Evolutionary conservation across 1,140 invertebrate genomes (phyloP).

Genomic region (Ephestia elutella): DNA sequence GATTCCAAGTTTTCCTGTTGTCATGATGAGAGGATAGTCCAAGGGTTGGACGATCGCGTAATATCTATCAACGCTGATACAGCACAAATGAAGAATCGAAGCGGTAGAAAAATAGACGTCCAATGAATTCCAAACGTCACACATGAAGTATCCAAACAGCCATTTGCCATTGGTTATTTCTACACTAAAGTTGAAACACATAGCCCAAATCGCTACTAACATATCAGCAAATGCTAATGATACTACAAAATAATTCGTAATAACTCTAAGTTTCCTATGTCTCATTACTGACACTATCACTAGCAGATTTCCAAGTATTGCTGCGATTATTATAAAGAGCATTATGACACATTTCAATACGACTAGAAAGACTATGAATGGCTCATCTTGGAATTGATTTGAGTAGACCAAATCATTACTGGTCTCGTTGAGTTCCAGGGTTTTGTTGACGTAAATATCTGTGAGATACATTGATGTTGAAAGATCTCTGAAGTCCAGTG

Average conservation of each 20-base stretch:
- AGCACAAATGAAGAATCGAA: constrained; percentile 93
- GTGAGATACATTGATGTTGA: constrained; percentile 70
- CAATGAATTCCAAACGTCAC: constrained; percentile 95
- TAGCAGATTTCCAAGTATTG: constrained; percentile 89
- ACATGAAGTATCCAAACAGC: constrained; percentile 94
- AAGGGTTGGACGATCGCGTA: constrained; percentile 93
- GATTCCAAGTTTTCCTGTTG: constrained; percentile 81
- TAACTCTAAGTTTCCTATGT: constrained; percentile 87
- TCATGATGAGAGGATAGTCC: constrained; percentile 93
- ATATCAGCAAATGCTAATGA: constrained; percentile 92
- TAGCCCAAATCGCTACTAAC: constrained; percentile 92
- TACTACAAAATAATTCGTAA: constrained; percentile 97
- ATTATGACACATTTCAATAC: constrained; percentile 83
- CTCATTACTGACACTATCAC: constrained; percentile 92
- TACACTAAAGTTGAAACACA: constrained; percentile 95
- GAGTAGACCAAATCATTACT: constrained; percentile 55
- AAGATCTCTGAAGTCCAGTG: constrained; percentile 53
- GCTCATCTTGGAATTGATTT: constrained; percentile 56
- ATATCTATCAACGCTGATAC: constrained; percentile 91
- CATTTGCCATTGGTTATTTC: constrained; percentile 87
- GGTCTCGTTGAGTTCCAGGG: constrained; percentile 50
- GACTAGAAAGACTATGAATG: constrained; percentile 69
- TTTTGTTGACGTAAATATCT: constrained; percentile 51
- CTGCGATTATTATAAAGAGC: constrained; percentile 89
- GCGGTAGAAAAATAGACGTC: constrained; percentile 96